Conservation (phyloP, 2,113 vertebrate genomes). For the Otis tarda region DNA sequence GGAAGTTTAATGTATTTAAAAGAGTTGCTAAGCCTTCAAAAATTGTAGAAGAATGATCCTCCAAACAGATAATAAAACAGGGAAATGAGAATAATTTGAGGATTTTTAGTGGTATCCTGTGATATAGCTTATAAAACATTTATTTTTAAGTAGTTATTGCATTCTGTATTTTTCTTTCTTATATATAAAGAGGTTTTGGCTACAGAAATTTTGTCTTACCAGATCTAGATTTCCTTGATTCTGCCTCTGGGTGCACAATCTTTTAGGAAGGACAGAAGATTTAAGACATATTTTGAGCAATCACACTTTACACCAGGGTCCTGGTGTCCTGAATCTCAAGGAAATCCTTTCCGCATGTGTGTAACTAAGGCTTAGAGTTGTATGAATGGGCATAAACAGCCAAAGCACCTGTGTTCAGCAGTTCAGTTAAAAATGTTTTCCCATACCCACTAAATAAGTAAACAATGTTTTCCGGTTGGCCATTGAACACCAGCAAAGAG, state of each 20-base stretch:
- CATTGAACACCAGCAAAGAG: not conserved
- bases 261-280: not conserved
- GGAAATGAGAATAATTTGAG: not conserved
- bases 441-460: not conserved
- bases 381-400: not conserved
- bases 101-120: not conserved
- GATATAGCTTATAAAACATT: not conserved
- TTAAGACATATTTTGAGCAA: not conserved
- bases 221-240: not conserved
- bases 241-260: not conserved
- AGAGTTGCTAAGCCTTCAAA: not conserved
- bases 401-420: not conserved
- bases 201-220: not conserved
- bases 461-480: not conserved
- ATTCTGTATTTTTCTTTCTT: not conserved
- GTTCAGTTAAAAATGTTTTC: not conserved
- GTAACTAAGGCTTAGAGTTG: not conserved
- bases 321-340: not conserved
- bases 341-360: not conserved
- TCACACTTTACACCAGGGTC: not conserved
- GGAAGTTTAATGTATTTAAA: constrained; percentile 14
- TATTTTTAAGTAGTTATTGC: not conserved
- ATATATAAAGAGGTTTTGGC: not conserved
- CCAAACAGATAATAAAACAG: not conserved
- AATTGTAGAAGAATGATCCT: not conserved